A percentile compares a stretch with the other conserved stretches of the same genome.
These are phyloP conservation scores for Agrilus cyanescens DNA, from an alignment of 2,888 invertebrate species.

Conservation along the genomic window DNA sequence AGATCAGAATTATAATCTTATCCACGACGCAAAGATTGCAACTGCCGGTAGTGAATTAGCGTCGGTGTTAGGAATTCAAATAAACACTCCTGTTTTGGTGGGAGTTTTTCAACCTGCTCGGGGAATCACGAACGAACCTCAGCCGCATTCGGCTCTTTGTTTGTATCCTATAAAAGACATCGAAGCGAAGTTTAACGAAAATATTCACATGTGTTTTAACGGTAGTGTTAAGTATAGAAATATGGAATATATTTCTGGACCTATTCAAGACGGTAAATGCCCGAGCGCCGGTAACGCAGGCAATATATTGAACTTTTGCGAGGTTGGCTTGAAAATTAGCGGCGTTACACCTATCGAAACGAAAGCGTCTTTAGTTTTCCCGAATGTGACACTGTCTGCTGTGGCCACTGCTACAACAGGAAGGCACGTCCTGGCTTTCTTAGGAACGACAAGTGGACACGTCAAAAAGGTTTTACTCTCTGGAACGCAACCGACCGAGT, in stretches of 20 bases:
- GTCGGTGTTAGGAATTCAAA: slow-evolving; percentile 66
- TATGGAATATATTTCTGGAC: slow-evolving; percentile 83
- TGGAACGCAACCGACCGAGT: slow-evolving; percentile 63
- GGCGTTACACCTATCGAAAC: slow-evolving; percentile 73
- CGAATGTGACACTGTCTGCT: slow-evolving; percentile 69
- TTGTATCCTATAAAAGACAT: slow-evolving; percentile 84
- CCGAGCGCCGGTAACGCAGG: slow-evolving; percentile 78
- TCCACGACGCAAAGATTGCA: slow-evolving; percentile 86
- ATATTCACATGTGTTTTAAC: slow-evolving; percentile 95
- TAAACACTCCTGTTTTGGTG: slow-evolving; percentile 71
- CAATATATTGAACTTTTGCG: slow-evolving; percentile 85
- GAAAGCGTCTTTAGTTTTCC: slow-evolving; percentile 66
- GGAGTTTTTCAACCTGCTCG: slow-evolving; percentile 83
- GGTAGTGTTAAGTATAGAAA: slow-evolving; percentile 87
- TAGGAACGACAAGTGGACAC: slow-evolving; percentile 76
- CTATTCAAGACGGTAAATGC: slow-evolving; percentile 83
- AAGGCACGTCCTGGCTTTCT: slow-evolving; percentile 84
- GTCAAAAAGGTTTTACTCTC: slow-evolving; percentile 78
- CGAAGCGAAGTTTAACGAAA: slow-evolving; percentile 87
- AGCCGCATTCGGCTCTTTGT: slow-evolving; percentile 80
- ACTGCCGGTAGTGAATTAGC: slow-evolving; percentile 74
- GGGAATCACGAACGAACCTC: slow-evolving; percentile 75
- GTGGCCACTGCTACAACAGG: slow-evolving; percentile 81
- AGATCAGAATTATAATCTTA: slow-evolving; percentile 69
- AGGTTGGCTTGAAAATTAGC: slow-evolving; percentile 84